Evolutionary conservation across 2,888 invertebrate species (phyloP).

Genomic region (Habroteleia sp.): DNA sequence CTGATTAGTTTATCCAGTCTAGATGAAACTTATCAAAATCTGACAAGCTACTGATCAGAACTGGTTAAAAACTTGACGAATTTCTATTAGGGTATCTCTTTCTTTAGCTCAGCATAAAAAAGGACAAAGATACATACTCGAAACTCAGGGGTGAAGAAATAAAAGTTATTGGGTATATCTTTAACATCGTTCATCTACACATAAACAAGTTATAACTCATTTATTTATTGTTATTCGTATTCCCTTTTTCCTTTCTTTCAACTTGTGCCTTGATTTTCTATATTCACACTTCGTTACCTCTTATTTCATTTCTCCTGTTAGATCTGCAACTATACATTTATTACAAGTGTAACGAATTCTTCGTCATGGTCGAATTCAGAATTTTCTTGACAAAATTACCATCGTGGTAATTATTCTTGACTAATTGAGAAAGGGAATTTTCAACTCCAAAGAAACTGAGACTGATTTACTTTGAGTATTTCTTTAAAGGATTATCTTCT

Average conservation of each 20-base stretch:
- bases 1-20: too few species aligned
- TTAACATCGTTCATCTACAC: too few species aligned
- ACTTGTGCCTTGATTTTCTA: slow-evolving; percentile 32
- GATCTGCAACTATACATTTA: slow-evolving; percentile 48
- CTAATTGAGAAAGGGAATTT: slow-evolving; percentile 16
- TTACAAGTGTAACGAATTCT: slow-evolving; percentile 47
- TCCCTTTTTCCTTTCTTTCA: slow-evolving; percentile 59
- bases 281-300: slow-evolving; percentile 39
- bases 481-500: neutral
- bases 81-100: too few species aligned
- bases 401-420: slow-evolving; percentile 26
- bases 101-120: too few species aligned
- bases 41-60: too few species aligned
- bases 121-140: too few species aligned
- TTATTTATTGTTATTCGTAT: slow-evolving; percentile 56
- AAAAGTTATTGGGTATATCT: too few species aligned
- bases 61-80: too few species aligned
- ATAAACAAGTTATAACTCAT: slow-evolving; percentile 59
- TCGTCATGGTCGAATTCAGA: slow-evolving; percentile 51
- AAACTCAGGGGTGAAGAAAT: too few species aligned
- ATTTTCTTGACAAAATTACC: slow-evolving; percentile 40
- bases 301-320: slow-evolving; percentile 26
- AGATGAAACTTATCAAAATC: too few species aligned
- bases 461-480: slow-evolving; percentile 2
- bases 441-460: neutral